These are phyloP conservation scores for Protomyctophum bolini DNA, from an alignment of 2,113 vertebrate genomes.

Conservation along the genomic window DNA sequence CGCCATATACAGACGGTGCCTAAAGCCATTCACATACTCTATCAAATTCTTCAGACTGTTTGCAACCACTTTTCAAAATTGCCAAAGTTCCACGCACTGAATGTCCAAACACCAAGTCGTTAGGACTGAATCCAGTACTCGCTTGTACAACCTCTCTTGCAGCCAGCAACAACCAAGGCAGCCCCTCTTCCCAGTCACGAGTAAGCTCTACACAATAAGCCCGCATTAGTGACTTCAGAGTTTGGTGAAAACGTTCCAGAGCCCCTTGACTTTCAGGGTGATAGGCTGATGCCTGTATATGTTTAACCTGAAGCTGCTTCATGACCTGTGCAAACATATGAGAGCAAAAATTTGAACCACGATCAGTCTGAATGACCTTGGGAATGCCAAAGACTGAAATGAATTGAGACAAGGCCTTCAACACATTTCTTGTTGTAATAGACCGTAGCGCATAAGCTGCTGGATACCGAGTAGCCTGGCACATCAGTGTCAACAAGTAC, in stretches of 20 bases:
- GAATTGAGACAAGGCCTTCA: neutral
- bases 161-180: neutral
- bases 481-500: neutral
- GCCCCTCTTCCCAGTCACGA: neutral
- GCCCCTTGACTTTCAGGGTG: no score
- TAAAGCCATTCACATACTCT: neutral
- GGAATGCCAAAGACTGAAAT: neutral
- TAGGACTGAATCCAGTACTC: conserved; percentile 1
- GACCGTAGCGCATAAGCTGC: neutral
- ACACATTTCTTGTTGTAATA: neutral
- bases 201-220: neutral
- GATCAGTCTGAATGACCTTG: no score
- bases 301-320: neutral
- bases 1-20: neutral
- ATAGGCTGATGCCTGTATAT: neutral
- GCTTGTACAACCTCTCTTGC: neutral
- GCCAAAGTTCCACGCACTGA: neutral
- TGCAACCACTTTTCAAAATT: no score
- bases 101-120: neutral
- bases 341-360: neutral
- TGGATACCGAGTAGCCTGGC: neutral
- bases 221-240: neutral
- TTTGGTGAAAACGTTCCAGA: neutral
- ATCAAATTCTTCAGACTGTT: neutral
- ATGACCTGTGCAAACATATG: neutral